A percentile compares a stretch with the other conserved stretches of the same genome.
Conservation (phyloP, 2,113 vertebrate species). For the Neolamprologus kungweensis region DNA sequence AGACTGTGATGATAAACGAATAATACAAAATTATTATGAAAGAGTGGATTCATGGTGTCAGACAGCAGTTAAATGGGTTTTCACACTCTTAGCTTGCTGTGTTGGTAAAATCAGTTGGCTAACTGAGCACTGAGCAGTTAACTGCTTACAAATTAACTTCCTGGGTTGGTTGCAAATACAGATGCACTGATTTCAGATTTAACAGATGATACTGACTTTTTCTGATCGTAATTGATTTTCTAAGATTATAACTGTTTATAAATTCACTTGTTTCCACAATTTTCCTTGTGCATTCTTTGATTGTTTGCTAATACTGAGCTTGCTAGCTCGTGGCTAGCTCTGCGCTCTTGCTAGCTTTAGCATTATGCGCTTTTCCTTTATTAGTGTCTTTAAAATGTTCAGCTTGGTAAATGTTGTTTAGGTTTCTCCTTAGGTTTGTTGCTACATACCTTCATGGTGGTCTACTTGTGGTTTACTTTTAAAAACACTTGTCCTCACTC, state of each 20-base stretch:
- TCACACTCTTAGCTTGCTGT: neutral
- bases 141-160: neutral
- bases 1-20: neutral
- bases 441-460: neutral
- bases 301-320: neutral
- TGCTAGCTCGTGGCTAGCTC: neutral
- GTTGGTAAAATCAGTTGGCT: neutral
- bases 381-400: neutral
- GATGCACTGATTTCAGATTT: neutral
- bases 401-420: neutral
- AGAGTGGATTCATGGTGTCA: neutral
- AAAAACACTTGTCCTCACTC: neutral
- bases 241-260: neutral
- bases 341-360: neutral
- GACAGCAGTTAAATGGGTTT: neutral
- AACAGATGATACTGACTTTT: neutral
- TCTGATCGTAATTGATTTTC: neutral
- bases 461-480: neutral
- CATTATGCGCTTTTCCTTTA: rapidly evolving
- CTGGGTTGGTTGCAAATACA: neutral
- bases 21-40: neutral
- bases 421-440: neutral
- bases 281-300: neutral
- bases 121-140: neutral
- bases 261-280: neutral